Evolutionary conservation across 2,888 invertebrate genomes (phyloP).

Genomic region (Branchinecta sandiegonensis): DNA sequence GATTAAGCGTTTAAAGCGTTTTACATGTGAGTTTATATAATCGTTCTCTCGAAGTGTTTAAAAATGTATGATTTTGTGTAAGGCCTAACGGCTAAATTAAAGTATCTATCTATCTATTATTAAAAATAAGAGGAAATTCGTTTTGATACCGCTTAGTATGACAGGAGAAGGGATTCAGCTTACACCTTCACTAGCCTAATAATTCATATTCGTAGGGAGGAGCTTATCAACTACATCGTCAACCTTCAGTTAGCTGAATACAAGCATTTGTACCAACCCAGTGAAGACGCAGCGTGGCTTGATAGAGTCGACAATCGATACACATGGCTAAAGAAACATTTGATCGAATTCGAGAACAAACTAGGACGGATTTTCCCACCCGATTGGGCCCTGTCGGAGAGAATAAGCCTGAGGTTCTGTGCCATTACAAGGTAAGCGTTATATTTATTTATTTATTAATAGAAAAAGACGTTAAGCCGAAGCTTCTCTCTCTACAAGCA

Average conservation of each 20-base stretch:
- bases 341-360: slow-evolving; percentile 86
- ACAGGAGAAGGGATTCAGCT: no score
- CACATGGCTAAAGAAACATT: slow-evolving; percentile 87
- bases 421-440: slow-evolving; percentile 40
- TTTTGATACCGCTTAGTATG: no score
- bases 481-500: no score
- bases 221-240: slow-evolving; percentile 81
- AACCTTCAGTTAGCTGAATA: slow-evolving; percentile 77
- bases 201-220: slow-evolving; percentile 37
- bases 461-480: no score
- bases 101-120: no score
- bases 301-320: slow-evolving; percentile 80
- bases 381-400: slow-evolving; percentile 86
- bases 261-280: slow-evolving; percentile 77
- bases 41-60: no score
- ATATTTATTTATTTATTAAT: slow-evolving; percentile 19
- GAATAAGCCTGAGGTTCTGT: slow-evolving; percentile 82
- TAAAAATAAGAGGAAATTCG: no score
- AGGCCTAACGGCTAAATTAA: no score
- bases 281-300: slow-evolving; percentile 93
- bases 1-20: no score
- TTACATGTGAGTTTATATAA: no score
- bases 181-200: no score
- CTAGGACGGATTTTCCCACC: slow-evolving; percentile 73
- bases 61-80: no score